These are phyloP conservation scores for Psettodes erumei DNA, from an alignment of 2,113 vertebrate genomes.

Conservation along the genomic window DNA sequence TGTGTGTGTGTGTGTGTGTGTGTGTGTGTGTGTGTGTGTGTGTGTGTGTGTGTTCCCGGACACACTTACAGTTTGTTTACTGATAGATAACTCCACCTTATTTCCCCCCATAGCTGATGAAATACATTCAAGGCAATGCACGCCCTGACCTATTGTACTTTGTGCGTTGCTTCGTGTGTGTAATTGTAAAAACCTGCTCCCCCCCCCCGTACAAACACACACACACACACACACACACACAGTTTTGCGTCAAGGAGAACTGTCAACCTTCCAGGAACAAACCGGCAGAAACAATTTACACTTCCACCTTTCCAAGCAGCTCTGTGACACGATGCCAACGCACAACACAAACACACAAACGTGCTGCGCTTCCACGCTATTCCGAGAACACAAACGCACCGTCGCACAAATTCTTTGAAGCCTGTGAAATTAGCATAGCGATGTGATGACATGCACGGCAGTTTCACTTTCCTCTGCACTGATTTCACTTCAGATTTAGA, in stretches of 20 bases:
- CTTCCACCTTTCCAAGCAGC: neutral
- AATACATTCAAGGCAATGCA: too few relatives aligned
- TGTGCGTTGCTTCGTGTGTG: too few relatives aligned
- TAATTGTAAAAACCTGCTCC: too few relatives aligned
- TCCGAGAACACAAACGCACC: too few relatives aligned
- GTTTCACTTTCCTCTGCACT: too few relatives aligned
- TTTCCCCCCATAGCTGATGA: constrained; percentile 12
- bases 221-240: too few relatives aligned
- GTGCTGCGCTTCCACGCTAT: too few relatives aligned
- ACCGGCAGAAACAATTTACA: neutral
- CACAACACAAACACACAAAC: neutral
- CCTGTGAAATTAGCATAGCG: too few relatives aligned
- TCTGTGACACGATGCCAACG: neutral
- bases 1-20: constrained; percentile 1
- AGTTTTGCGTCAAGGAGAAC: neutral
- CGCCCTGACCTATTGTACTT: neutral
- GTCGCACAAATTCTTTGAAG: too few relatives aligned
- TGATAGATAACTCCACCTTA: constrained; percentile 5
- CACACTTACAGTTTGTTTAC: constrained; percentile 1
- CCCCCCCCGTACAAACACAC: too few relatives aligned
- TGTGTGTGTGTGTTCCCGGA: neutral
- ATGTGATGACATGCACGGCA: too few relatives aligned
- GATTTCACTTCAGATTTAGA: too few relatives aligned
- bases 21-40: constrained; percentile 4
- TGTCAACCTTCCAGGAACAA: neutral